A percentile compares a stretch with the other conserved stretches of the same genome.
phyloP scores from a whole-genome alignment of 2,113 vertebrate species.

The Alaudala cheleensis region DNA sequence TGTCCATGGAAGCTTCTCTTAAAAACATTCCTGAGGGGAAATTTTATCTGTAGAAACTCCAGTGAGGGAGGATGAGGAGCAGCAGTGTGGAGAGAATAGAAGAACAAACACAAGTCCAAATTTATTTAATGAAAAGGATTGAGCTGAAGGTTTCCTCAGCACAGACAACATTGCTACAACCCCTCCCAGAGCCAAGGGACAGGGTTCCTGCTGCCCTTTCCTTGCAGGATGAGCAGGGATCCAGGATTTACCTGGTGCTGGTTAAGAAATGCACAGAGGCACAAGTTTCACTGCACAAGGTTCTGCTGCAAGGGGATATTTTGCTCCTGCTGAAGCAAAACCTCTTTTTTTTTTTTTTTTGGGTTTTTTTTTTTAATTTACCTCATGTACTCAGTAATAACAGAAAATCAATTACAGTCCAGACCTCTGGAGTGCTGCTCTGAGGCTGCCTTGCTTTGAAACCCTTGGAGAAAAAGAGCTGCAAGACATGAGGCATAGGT shows the following conservation, averaged over 20 bases:
- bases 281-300: not conserved
- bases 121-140: not conserved
- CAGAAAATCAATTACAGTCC: not conserved
- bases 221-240: not conserved
- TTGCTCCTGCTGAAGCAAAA: not conserved
- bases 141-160: not conserved
- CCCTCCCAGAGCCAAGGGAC: not conserved
- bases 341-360: not conserved
- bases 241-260: not conserved
- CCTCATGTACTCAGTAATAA: not conserved
- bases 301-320: not conserved
- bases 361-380: not conserved
- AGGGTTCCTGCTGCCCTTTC: not conserved
- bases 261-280: fast-evolving
- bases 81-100: not conserved
- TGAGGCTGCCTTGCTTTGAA: not conserved
- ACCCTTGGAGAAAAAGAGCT: not conserved
- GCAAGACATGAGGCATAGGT: not conserved
- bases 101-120: not conserved
- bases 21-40: not conserved
- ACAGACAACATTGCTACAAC: not conserved
- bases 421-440: not conserved
- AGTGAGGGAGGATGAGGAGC: not conserved
- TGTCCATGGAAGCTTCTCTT: not conserved
- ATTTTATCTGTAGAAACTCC: not conserved